phyloP scores from a whole-genome alignment of 2,888 invertebrate genomes.

The Lymantria monacha region DNA sequence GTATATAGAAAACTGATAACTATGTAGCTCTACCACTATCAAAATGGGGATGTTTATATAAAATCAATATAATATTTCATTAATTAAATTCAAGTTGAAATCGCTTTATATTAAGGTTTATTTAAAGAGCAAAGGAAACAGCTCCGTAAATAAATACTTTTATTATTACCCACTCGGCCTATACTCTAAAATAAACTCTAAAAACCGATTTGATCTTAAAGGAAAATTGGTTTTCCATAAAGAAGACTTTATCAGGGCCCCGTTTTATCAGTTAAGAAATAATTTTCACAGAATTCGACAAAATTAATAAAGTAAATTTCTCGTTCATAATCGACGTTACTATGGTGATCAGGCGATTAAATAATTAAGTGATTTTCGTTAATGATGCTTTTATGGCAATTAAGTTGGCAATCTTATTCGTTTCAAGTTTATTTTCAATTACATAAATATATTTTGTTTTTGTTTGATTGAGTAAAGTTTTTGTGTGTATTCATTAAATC shows the following conservation, averaged over 20 bases:
- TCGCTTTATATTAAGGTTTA: not conserved
- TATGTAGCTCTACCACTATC: too few relatives aligned
- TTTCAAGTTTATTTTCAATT: too few relatives aligned
- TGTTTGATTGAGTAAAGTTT: too few relatives aligned
- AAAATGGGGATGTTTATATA: too few relatives aligned
- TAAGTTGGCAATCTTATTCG: too few relatives aligned
- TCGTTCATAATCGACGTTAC: not conserved
- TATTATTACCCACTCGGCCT: conserved; percentile 9
- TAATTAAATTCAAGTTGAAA: too few relatives aligned
- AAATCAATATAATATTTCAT: not conserved
- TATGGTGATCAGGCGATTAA: conserved; percentile 1
- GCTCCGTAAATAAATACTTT: conserved; percentile 18
- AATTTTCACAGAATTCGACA: conserved; percentile 10
- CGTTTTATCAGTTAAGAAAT: conserved; percentile 23
- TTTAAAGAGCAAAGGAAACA: conserved; percentile 2
- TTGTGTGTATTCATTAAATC: too few relatives aligned
- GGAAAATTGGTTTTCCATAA: conserved; percentile 31
- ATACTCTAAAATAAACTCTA: conserved; percentile 18
- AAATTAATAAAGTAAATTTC: conserved; percentile 11
- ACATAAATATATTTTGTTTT: too few relatives aligned
- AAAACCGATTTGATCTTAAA: conserved; percentile 27
- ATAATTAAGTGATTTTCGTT: not conserved
- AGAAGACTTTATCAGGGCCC: conserved; percentile 20
- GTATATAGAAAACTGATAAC: too few relatives aligned
- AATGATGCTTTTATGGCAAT: not conserved